Conservation (phyloP, 2,113 vertebrate species). For the Scortum barcoo region DNA sequence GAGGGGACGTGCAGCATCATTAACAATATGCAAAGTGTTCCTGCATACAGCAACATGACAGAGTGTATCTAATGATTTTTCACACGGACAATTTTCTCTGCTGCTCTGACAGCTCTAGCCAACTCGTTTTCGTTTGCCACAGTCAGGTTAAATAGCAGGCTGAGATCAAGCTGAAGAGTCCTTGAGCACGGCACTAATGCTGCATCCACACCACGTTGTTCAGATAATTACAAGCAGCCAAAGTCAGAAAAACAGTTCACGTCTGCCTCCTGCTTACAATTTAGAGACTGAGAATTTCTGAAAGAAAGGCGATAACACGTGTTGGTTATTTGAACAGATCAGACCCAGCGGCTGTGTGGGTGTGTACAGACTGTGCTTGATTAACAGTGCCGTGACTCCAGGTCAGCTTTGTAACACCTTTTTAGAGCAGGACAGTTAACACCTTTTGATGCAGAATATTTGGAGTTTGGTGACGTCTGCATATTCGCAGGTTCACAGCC, state of each 20-base stretch:
- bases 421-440: background rate
- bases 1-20: background rate
- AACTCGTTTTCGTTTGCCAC: background rate
- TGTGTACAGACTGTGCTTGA: background rate
- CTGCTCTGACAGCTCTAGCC: background rate
- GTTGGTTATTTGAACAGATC: background rate
- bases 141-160: background rate
- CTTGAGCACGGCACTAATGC: background rate
- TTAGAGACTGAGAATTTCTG: background rate
- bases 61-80: background rate
- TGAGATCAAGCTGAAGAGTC: background rate
- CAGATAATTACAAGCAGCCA: background rate
- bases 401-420: background rate
- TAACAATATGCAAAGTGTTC: background rate
- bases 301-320: background rate
- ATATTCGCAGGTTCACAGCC: background rate
- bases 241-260: background rate
- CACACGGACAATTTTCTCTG: accelerated
- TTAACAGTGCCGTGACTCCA: background rate
- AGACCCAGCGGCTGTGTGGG: background rate
- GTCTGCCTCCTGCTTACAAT: background rate
- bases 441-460: background rate
- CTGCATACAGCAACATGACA: background rate
- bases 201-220: background rate
- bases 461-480: background rate